Evolutionary conservation across 2,113 vertebrate genomes (phyloP).

Genomic region (Barbus barbus): DNA sequence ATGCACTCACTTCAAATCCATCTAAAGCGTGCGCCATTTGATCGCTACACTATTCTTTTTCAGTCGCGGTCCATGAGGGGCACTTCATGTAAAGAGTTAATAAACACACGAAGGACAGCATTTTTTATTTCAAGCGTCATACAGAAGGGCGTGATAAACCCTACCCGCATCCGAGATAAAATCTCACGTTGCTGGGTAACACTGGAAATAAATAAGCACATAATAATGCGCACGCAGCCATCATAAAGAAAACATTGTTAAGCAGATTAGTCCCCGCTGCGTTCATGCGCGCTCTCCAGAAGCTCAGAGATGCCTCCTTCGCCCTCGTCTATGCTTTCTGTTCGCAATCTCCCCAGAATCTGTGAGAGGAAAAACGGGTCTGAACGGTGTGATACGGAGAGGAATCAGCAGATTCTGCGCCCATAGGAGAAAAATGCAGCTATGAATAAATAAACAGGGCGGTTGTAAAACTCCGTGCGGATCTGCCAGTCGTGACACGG

Average conservation of each 20-base stretch:
- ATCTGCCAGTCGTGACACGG: constrained; percentile 23
- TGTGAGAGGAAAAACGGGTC: constrained; percentile 52
- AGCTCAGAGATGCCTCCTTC: background rate
- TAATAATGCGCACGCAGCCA: background rate
- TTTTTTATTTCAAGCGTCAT: constrained; percentile 57
- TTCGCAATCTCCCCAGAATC: constrained; percentile 32
- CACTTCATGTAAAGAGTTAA: constrained; percentile 41
- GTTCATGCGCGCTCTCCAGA: background rate
- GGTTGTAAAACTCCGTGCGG: constrained; percentile 58
- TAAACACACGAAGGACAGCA: constrained; percentile 27
- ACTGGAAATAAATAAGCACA: constrained; percentile 7
- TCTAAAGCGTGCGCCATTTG: background rate
- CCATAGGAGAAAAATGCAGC: too few species aligned
- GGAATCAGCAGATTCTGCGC: background rate
- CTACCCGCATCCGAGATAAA: constrained; percentile 12
- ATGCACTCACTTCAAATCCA: background rate
- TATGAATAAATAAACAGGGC: constrained; percentile 53
- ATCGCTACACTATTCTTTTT: background rate
- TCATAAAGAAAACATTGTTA: background rate
- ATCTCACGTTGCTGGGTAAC: constrained; percentile 19
- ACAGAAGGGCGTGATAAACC: constrained; percentile 43
- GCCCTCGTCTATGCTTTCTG: constrained; percentile 5
- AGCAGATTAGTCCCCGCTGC: constrained; percentile 19
- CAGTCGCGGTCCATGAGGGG: background rate
- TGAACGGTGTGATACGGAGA: background rate